phyloP scores from a whole-genome alignment of 2,113 vertebrate species.

The Geothlypis trichas region DNA sequence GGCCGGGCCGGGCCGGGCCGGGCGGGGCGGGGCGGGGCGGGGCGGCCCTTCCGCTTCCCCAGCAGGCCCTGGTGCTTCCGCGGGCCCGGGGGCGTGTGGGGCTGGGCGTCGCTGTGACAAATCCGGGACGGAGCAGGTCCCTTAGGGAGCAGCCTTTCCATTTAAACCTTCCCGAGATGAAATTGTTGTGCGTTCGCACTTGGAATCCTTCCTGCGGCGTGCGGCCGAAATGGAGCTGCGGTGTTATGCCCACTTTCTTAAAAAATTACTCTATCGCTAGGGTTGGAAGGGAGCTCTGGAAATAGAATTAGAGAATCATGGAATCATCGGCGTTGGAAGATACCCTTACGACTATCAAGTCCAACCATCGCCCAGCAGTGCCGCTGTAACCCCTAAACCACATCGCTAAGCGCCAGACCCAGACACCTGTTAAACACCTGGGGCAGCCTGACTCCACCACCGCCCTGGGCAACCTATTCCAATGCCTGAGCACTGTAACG shows the following conservation, averaged over 20 bases:
- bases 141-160: accelerated
- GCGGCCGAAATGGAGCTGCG: not conserved
- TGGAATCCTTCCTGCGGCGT: no score
- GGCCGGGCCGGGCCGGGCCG: no score
- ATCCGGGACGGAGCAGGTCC: accelerated
- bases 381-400: not conserved
- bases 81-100: accelerated
- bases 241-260: not conserved
- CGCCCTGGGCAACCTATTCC: accelerated
- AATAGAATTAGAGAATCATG: not conserved
- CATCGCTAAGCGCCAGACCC: accelerated
- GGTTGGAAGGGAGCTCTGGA: not conserved
- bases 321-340: not conserved
- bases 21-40: not conserved
- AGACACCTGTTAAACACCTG: accelerated
- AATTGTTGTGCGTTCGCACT: accelerated
- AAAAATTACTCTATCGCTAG: no score
- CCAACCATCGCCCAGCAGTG: not conserved
- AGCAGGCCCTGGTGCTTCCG: not conserved
- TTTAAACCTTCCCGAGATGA: accelerated
- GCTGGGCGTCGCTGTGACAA: accelerated
- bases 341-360: no score
- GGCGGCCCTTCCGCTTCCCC: not conserved
- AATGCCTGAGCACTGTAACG: accelerated
- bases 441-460: accelerated